Evolutionary conservation across 2,797 vertebrate genomes (phyloP), one percentile per base, ranked within the genome.

Genomic region (Lindbergichthys nudifrons): DNA sequence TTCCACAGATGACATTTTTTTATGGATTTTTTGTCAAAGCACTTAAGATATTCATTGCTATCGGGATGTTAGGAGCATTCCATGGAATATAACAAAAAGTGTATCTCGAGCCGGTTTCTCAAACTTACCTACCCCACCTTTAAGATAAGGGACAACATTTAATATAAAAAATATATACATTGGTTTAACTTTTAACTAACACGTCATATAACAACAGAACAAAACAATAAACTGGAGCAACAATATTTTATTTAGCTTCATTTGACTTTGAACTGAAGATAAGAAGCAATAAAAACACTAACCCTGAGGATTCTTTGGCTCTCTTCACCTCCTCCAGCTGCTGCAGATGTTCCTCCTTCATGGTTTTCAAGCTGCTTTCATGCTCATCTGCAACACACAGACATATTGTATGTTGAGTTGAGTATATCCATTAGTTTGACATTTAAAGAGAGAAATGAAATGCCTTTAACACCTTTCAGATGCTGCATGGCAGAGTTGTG

Each of bases 371-470:
- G 39, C 87, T 72, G 71, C 83, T 93, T 74, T 92, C 92, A 21
- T 97, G 95, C 81, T 96, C 96, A 82, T 92, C 94, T 95, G 70
- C 5, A 80, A 89, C 53, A 77, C 10, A 72, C 7, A 54, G 11
- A 23, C 10, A 23, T 16, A 8, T 42, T 3, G 14, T 19, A 26
- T 15, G 7, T 3, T 6, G n/a, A 42, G 7, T 3, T 6, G n/a
- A 42, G 10, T 36, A 18, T 18, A 57, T 65, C 8, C 3, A 21
- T 52, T 75, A 4, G 13, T 26, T 60, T 26, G 4, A 3, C 11
- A 21, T 47, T 41, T 16, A 9, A 32, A 30, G 3, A 60, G 50
- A 63, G 2, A 3, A 21, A 70, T 42, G 4, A 23, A 39, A 36
- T 41, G 7, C 3, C 45, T 45, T 19, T 32, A n/a, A 61, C 18